Evolutionary conservation across 2,113 vertebrate genomes (phyloP).

Genomic region (Labrus mixtus): DNA sequence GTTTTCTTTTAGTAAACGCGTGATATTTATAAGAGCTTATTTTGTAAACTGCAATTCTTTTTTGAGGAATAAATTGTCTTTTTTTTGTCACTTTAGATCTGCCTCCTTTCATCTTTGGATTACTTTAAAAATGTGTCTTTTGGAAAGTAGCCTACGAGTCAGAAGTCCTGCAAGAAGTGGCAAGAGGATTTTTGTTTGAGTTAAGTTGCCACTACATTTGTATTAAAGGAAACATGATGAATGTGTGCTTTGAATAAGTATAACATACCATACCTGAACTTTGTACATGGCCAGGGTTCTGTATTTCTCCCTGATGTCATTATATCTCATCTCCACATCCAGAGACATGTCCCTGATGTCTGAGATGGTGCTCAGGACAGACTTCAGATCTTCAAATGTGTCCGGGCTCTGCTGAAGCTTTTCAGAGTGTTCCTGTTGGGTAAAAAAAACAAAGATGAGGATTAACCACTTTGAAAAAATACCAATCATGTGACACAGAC

Average conservation of each 20-base stretch:
- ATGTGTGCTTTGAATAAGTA: neutral
- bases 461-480: neutral
- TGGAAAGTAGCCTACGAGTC: no score
- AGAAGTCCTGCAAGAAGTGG: no score
- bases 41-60: no score
- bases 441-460: neutral
- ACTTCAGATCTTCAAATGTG: constrained; percentile 90
- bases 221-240: neutral
- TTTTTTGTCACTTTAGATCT: no score
- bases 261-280: constrained; percentile 82
- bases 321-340: constrained; percentile 87
- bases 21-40: no score
- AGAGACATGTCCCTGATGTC: constrained; percentile 87
- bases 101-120: no score
- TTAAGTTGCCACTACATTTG: no score
- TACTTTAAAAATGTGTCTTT: no score
- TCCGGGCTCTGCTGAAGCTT: constrained; percentile 84
- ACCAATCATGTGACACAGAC: neutral
- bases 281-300: constrained; percentile 89
- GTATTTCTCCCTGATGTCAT: constrained; percentile 90
- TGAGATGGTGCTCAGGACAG: constrained; percentile 88
- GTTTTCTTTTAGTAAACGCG: no score
- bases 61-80: no score
- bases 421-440: constrained; percentile 79
- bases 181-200: no score